Evolutionary conservation across 2,797 vertebrate species (phyloP).

Genomic region (Characodon lateralis): DNA sequence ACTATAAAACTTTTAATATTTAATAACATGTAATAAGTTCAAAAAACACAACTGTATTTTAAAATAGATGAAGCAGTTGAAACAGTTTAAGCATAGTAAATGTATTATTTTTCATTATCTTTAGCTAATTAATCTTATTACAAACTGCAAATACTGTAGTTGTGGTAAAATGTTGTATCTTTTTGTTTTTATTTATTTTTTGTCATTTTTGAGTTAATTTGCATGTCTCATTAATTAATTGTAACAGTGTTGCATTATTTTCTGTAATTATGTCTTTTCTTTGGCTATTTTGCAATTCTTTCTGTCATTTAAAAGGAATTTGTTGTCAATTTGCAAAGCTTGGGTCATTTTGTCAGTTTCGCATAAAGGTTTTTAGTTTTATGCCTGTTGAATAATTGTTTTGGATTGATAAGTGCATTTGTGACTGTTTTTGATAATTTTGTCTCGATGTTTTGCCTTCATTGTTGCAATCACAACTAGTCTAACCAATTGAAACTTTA

Average conservation of each 20-base stretch:
- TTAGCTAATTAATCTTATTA: neutral
- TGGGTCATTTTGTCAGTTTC: neutral
- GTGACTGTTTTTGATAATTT: neutral
- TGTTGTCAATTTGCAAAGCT: neutral
- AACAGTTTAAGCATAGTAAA: neutral
- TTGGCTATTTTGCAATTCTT: neutral
- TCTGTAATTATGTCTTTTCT: neutral
- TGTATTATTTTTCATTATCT: neutral
- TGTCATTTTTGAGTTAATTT: neutral
- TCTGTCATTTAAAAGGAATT: neutral
- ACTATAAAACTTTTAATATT: too few relatives aligned
- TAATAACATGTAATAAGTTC: too few relatives aligned
- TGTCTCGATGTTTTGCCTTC: neutral
- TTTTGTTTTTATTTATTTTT: neutral
- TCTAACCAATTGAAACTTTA: neutral
- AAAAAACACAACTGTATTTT: neutral
- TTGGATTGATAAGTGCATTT: neutral
- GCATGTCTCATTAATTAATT: neutral
- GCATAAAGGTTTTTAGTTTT: neutral
- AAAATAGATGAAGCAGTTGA: neutral
- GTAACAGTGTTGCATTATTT: neutral
- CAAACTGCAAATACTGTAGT: too few relatives aligned
- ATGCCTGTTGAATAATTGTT: neutral
- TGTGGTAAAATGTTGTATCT: neutral
- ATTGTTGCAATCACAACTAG: neutral